Evolutionary conservation across 2,888 invertebrate genomes (phyloP).

Genomic region (Ceramica pisi): DNA sequence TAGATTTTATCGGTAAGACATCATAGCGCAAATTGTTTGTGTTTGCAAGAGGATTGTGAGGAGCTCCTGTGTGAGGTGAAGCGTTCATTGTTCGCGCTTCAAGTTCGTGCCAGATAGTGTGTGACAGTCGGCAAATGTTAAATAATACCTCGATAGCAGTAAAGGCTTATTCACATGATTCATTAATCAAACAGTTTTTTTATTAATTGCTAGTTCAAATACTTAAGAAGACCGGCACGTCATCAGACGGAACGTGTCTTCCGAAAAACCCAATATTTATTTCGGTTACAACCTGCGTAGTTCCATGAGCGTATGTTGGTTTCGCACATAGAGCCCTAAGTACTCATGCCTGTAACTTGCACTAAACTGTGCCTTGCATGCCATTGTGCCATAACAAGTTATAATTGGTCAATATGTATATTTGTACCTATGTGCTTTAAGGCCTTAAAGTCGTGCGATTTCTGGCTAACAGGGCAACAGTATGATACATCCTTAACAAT

Average conservation of each 20-base stretch:
- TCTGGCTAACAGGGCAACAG: neutral
- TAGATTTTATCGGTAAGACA: slow-evolving; percentile 39
- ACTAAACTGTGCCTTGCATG: no score
- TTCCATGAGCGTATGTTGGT: no score
- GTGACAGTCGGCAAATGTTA: slow-evolving; percentile 50
- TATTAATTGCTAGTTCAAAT: neutral
- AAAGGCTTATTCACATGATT: slow-evolving; percentile 9
- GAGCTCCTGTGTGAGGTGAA: slow-evolving; percentile 47
- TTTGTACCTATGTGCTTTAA: no score
- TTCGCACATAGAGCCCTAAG: neutral
- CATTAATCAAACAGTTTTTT: neutral
- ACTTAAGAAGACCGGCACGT: no score
- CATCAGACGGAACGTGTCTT: no score
- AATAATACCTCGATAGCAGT: slow-evolving; percentile 25
- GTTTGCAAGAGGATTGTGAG: slow-evolving; percentile 48
- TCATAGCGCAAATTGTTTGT: slow-evolving; percentile 41
- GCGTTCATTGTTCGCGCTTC: slow-evolving; percentile 48
- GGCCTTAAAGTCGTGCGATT: neutral
- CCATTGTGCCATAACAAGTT: no score
- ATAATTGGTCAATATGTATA: no score
- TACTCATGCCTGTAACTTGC: neutral
- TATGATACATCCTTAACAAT: slow-evolving; percentile 1
- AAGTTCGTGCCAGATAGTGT: slow-evolving; percentile 47
- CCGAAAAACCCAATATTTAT: no score
- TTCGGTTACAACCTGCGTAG: no score